Base-by-base conservation (phyloP, 1,140 invertebrate genomes). In the Drosophila persimilis region DNA sequence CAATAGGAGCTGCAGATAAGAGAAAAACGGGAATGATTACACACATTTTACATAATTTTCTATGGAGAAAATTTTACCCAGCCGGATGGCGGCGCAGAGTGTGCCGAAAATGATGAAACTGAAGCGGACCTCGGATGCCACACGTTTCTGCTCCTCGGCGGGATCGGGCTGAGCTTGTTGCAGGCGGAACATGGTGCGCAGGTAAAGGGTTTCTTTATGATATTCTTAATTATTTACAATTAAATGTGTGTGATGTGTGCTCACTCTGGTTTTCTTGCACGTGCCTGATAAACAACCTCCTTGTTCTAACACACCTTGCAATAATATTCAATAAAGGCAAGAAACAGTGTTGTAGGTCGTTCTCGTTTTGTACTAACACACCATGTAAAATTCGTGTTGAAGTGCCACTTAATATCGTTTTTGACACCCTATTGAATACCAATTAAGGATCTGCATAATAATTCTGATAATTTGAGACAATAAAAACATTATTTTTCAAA, bases 111-210 rank as follows among this genome's bases (percentile, higher is more conserved):
- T 53, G 1, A 90, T 46, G 22, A 91, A 81, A 48, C 91, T 91
- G 7, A 74, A 70, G 46, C 86, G 77, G 8, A 91, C 90, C 35
- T 89, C 88, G 3, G 80, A 56, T 3, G 80, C 52, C 4, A 89
- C 80, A 5, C 86, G 77, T 47, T 90, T 90, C 8, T 83, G 77
- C 44, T 91, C 90, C 57, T 91, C 90, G 44, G 86, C 89, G 1
- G 90, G 86, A 51, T 91, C 90, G n/a, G 90, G 79, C 54, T 91
- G 89, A 15, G 90, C 73, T 74, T 85, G 90, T 69, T 89, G 89
- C 48, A 91, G 70, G 9, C 90, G 89, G 45, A 91, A 91, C 90
- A 91, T 73, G 15, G n/a, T 45, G 4, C 39, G 41, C 31, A 29
- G 55, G 22, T 51, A 5, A 47, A 6, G 15, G 22, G 6, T 22